Conservation (phyloP, 2,797 vertebrate genomes). For the Sebastes taczanowskii region DNA sequence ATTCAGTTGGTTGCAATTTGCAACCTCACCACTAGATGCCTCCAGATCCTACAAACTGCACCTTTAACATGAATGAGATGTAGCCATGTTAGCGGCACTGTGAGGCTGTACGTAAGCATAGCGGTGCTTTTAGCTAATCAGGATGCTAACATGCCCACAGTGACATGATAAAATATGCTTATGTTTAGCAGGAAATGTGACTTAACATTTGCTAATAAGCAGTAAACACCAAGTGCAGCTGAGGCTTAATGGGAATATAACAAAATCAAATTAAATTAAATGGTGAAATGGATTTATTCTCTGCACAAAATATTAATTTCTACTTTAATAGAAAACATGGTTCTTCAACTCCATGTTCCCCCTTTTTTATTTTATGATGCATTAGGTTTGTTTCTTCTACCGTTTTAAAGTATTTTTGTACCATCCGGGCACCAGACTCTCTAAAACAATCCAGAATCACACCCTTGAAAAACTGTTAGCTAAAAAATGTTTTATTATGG, state of each 20-base stretch:
- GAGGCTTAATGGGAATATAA: not conserved
- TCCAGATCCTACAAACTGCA: too few relatives aligned
- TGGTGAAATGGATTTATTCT: not conserved
- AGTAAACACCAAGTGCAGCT: not conserved
- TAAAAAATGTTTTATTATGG: not conserved
- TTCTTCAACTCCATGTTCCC: not conserved
- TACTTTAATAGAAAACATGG: not conserved
- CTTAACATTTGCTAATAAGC: not conserved
- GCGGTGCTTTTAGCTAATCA: not conserved
- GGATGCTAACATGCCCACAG: not conserved
- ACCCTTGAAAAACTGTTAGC: not conserved
- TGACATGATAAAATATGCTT: not conserved
- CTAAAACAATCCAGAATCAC: not conserved
- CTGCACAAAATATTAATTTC: not conserved
- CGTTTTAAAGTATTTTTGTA: not conserved
- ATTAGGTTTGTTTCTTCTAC: not conserved
- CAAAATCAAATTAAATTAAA: not conserved
- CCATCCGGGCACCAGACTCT: not conserved
- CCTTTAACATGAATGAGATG: not conserved
- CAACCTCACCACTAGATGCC: too few relatives aligned
- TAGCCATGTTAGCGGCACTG: rapidly evolving
- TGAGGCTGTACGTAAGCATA: not conserved
- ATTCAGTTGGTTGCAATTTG: too few relatives aligned
- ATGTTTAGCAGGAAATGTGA: not conserved
- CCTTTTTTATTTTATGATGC: not conserved